Percentiles rank a stretch among this genome's conserved stretches.
phyloP scores from a whole-genome alignment of 2,888 invertebrate genomes.

The Camponotus fellah region DNA sequence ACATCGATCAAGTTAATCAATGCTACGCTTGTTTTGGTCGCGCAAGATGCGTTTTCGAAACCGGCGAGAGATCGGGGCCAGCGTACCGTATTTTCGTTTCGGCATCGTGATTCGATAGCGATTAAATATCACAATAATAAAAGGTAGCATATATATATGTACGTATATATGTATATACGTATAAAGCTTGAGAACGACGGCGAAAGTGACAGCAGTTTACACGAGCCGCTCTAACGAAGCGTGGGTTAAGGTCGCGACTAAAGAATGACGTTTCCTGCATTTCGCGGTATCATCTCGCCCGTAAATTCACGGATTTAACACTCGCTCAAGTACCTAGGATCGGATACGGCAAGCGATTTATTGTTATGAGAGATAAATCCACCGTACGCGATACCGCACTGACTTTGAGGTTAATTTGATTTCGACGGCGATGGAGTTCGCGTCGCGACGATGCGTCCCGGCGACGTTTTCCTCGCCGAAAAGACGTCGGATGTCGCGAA shows the following conservation, averaged over 20 bases:
- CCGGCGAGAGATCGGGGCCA: neutral
- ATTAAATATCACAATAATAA: neutral
- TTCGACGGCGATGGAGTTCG: constrained; percentile 25
- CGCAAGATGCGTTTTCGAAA: constrained; percentile 20
- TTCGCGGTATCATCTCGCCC: neutral
- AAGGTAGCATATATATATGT: constrained; percentile 26
- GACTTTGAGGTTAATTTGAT: constrained; percentile 61
- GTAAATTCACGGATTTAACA: constrained; percentile 33
- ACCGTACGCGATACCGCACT: constrained; percentile 18
- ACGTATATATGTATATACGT: constrained; percentile 11
- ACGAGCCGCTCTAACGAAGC: neutral
- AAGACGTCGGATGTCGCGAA: constrained; percentile 25
- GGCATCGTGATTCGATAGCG: neutral
- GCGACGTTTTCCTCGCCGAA: neutral
- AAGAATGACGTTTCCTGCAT: neutral
- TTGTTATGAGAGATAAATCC: constrained; percentile 55
- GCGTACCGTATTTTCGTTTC: neutral
- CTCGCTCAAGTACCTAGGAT: constrained; percentile 42
- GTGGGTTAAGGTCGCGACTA: neutral
- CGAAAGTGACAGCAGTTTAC: constrained; percentile 56
- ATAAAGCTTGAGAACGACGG: constrained; percentile 13
- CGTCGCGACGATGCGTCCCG: constrained; percentile 15
- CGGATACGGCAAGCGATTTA: constrained; percentile 40
- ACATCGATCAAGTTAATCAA: constrained; percentile 67
- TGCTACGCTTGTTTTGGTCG: constrained; percentile 66